A percentile compares a stretch with the other conserved stretches of the same genome.
These are phyloP conservation scores for Sarcophaga peregrina DNA, from an alignment of 1,140 invertebrate genomes.

Conservation along the genomic window DNA sequence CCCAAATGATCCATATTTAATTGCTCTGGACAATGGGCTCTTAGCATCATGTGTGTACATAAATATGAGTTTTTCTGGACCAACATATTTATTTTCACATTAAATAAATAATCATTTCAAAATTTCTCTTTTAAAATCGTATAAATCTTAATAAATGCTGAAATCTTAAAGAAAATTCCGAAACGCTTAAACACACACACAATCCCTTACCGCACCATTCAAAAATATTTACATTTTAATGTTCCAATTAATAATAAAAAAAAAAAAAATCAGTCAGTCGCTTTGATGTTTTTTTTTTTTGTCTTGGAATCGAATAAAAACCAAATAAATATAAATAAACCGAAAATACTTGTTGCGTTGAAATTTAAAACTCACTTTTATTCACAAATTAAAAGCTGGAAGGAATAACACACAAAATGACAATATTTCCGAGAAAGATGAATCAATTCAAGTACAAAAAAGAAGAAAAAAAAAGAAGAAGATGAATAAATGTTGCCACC, in stretches of 20 bases:
- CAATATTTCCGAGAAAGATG: conserved; percentile 38
- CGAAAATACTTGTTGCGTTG: conserved; percentile 35
- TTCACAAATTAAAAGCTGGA: not conserved
- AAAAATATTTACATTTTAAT: conserved; percentile 32
- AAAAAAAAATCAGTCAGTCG: conserved; percentile 26
- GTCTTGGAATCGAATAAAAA: not conserved
- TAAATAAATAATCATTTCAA: conserved; percentile 27
- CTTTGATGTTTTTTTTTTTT: conserved; percentile 29
- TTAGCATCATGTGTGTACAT: not conserved
- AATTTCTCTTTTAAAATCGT: conserved; percentile 25
- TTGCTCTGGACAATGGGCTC: not conserved
- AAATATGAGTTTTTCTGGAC: not conserved
- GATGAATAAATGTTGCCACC: not conserved
- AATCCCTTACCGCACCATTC: not conserved
- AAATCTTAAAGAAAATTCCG: not conserved
- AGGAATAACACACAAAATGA: not conserved
- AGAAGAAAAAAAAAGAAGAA: not conserved
- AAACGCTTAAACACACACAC: not conserved
- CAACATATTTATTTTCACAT: not conserved
- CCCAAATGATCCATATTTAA: not conserved
- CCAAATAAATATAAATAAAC: conserved; percentile 30
- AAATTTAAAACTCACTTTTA: conserved; percentile 36
- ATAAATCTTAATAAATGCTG: conserved; percentile 18
- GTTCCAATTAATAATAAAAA: conserved; percentile 38
- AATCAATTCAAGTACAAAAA: conserved; percentile 24